Percentiles rank a stretch among this genome's conserved stretches.
Conservation (phyloP, 2,888 invertebrate species). For the Apoderus coryli region DNA sequence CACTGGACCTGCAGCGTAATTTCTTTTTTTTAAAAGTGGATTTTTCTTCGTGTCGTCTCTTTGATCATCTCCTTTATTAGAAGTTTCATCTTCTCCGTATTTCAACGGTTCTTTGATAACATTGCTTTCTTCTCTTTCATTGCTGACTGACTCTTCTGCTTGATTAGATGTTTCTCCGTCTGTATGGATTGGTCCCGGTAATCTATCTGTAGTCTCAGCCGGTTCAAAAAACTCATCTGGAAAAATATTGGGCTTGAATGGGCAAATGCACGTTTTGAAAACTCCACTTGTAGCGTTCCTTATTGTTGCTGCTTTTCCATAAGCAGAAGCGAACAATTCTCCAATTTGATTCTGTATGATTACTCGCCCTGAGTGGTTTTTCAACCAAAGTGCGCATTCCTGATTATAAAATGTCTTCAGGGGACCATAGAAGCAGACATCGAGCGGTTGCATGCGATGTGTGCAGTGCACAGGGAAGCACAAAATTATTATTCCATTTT, state of each 20-base stretch:
- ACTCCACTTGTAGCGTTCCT: slow-evolving; percentile 12
- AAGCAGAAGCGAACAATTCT: slow-evolving; percentile 11
- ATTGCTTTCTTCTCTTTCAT: slow-evolving; percentile 2
- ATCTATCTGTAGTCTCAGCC: slow-evolving; percentile 5
- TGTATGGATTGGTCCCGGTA: slow-evolving; percentile 4
- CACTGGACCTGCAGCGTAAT: slow-evolving; percentile 4
- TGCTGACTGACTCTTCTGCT: slow-evolving; percentile 6
- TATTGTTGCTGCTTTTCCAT: slow-evolving; percentile 9
- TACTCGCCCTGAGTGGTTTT: slow-evolving; percentile 9
- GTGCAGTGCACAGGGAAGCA: slow-evolving; percentile 10
- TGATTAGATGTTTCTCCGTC: slow-evolving; percentile 6
- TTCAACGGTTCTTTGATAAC: slow-evolving; percentile 3
- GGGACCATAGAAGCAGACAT: slow-evolving; percentile 10
- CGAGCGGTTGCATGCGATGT: slow-evolving; percentile 11
- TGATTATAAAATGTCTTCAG: slow-evolving; percentile 11
- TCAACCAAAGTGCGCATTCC: slow-evolving; percentile 10
- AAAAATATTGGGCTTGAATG: slow-evolving; percentile 12
- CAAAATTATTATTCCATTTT: slow-evolving; percentile 10
- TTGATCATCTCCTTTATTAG: neutral
- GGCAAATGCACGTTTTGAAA: slow-evolving; percentile 9
- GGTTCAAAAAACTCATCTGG: slow-evolving; percentile 6
- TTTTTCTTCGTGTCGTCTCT: neutral
- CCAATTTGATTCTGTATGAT: slow-evolving; percentile 11
- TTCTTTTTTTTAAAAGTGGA: slow-evolving; percentile 3
- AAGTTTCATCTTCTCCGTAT: slow-evolving; percentile 1